Conservation (phyloP, 2,888 invertebrate genomes). For the Pyrochroa serraticornis region DNA sequence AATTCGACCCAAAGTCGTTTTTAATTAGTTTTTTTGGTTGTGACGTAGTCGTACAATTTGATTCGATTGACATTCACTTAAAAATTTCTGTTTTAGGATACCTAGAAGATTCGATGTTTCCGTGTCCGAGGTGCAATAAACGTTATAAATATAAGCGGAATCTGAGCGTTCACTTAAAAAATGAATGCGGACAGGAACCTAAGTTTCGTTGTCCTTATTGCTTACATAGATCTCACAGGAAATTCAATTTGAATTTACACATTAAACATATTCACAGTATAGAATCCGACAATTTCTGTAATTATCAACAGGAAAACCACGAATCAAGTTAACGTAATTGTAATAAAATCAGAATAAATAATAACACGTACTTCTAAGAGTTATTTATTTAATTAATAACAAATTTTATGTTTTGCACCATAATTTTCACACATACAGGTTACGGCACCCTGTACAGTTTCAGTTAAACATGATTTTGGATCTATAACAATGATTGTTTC, state of each 20-base stretch:
- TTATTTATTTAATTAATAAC: neutral
- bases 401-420: neutral
- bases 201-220: slow-evolving; percentile 67
- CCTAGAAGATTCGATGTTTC: slow-evolving; percentile 4
- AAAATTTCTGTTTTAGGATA: slow-evolving; percentile 9
- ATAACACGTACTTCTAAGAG: no score
- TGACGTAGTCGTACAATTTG: no score
- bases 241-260: slow-evolving; percentile 61
- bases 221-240: slow-evolving; percentile 64
- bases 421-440: neutral
- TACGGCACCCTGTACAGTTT: neutral
- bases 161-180: slow-evolving; percentile 58
- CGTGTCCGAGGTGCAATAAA: slow-evolving; percentile 57
- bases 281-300: neutral
- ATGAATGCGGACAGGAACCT: slow-evolving; percentile 62
- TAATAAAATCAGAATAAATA: no score
- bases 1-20: neutral
- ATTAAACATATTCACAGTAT: slow-evolving; percentile 57
- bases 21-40: neutral
- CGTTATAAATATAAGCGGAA: slow-evolving; percentile 57
- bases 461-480: neutral
- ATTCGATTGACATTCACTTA: no score
- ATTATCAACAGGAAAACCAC: no score
- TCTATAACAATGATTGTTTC: slow-evolving; percentile 1
- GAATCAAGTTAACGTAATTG: no score